phyloP scores from a whole-genome alignment of 2,888 invertebrate genomes.

The Alloplasta piceator region DNA sequence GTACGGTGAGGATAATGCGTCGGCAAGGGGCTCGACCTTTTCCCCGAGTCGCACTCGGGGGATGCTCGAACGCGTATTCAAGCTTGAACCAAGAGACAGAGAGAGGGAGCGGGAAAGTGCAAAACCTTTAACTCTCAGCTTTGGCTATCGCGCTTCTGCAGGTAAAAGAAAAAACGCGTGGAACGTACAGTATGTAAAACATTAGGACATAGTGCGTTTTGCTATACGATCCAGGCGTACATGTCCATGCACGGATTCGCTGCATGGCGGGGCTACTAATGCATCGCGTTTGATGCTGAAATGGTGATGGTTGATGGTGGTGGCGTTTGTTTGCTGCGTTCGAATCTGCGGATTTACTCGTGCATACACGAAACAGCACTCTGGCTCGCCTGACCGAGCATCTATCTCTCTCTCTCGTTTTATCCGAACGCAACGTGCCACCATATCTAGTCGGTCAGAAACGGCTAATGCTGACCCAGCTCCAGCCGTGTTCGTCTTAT shows the following conservation, averaged over 20 bases:
- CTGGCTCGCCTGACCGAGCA: slow-evolving; percentile 66
- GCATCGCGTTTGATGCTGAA: slow-evolving; percentile 40
- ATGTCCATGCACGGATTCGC: slow-evolving; percentile 12
- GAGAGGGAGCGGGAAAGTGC: not conserved
- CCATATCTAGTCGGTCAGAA: slow-evolving; percentile 17
- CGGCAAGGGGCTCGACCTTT: slow-evolving; percentile 63
- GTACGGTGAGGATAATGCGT: slow-evolving; percentile 16
- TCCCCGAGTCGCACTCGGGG: slow-evolving; percentile 19
- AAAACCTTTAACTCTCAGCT: slow-evolving; percentile 46
- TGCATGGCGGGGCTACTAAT: slow-evolving; percentile 26
- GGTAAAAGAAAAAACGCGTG: slow-evolving; percentile 35
- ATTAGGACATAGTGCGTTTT: slow-evolving; percentile 34
- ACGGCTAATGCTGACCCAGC: slow-evolving; percentile 29
- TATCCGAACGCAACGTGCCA: not conserved
- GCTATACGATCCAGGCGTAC: slow-evolving; percentile 19
- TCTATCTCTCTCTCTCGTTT: slow-evolving; percentile 29
- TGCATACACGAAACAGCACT: slow-evolving; percentile 81
- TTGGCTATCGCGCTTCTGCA: slow-evolving; percentile 40
- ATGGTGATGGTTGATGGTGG: slow-evolving; percentile 3
- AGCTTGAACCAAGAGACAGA: slow-evolving; percentile 29
- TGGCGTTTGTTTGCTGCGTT: slow-evolving; percentile 66
- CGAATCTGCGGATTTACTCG: slow-evolving; percentile 78
- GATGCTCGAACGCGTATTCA: slow-evolving; percentile 52
- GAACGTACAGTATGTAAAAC: slow-evolving; percentile 30
- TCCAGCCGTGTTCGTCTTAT: too few species aligned